Conservation (phyloP, 1,140 invertebrate genomes). For the Drosophila tani region DNA sequence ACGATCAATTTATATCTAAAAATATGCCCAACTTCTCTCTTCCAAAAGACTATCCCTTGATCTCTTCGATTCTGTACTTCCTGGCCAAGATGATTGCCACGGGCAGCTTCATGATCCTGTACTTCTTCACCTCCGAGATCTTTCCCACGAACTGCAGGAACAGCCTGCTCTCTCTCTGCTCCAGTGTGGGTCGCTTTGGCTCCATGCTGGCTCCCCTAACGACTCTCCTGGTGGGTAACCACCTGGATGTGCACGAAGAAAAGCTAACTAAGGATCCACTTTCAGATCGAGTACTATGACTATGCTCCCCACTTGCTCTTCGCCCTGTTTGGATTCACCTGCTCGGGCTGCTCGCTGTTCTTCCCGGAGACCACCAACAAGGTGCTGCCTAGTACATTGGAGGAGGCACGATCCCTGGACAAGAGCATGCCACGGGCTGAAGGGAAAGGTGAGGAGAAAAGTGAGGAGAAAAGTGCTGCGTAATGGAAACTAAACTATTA, state of each 20-base stretch:
- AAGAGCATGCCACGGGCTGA: slow-evolving; percentile 17
- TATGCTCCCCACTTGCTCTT: slow-evolving; percentile 88
- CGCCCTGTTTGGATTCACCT: slow-evolving; percentile 86
- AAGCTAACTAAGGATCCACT: neutral
- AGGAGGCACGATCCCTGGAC: slow-evolving; percentile 87
- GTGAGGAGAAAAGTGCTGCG: slow-evolving; percentile 35
- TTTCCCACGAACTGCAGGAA: slow-evolving; percentile 89
- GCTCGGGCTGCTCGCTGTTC: slow-evolving; percentile 86
- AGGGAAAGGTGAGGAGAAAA: neutral
- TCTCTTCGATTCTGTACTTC: slow-evolving; percentile 87
- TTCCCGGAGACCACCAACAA: slow-evolving; percentile 89
- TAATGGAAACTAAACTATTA: slow-evolving; percentile 25
- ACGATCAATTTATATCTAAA: too few species aligned
- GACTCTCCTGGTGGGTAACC: slow-evolving; percentile 87
- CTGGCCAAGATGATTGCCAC: slow-evolving; percentile 89
- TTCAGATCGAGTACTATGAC: slow-evolving; percentile 85
- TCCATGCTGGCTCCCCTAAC: slow-evolving; percentile 91
- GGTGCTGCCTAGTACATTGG: slow-evolving; percentile 89
- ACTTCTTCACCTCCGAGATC: slow-evolving; percentile 90
- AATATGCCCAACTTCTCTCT: neutral
- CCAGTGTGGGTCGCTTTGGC: slow-evolving; percentile 89
- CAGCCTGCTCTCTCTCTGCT: slow-evolving; percentile 88
- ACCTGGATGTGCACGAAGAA: neutral
- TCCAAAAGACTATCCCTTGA: slow-evolving; percentile 46
- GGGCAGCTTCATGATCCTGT: slow-evolving; percentile 88